These are phyloP conservation scores for Acrocephalus arundinaceus DNA, from an alignment of 2,113 vertebrate species.

Conservation along the genomic window DNA sequence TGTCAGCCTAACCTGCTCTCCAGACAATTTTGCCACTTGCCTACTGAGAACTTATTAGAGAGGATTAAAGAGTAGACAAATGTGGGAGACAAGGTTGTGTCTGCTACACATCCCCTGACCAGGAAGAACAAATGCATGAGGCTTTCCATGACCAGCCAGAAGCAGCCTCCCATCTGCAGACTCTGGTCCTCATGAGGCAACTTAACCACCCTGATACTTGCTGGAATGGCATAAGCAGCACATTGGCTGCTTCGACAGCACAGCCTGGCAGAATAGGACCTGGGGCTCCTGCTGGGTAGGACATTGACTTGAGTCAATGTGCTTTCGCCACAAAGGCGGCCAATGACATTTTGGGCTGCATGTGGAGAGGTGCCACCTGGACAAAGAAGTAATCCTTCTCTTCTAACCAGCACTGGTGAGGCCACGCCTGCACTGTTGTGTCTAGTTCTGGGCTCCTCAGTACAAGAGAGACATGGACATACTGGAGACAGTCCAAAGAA, in stretches of 20 bases:
- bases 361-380: background rate
- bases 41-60: background rate
- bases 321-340: background rate
- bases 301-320: background rate
- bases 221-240: background rate
- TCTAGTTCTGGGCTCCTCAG: background rate
- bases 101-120: background rate
- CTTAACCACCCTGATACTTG: background rate
- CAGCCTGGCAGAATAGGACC: background rate
- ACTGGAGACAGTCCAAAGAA: background rate
- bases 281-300: background rate
- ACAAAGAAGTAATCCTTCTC: background rate
- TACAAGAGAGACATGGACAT: too few species aligned
- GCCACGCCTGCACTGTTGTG: background rate
- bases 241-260: background rate
- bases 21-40: background rate
- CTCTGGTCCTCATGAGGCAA: background rate
- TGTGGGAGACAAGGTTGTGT: background rate
- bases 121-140: background rate
- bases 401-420: background rate
- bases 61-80: background rate
- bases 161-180: background rate
- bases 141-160: background rate
- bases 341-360: background rate
- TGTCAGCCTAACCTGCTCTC: background rate